Base-by-base conservation (phyloP, 2,797 vertebrate genomes). In the Nothura maculosa region DNA sequence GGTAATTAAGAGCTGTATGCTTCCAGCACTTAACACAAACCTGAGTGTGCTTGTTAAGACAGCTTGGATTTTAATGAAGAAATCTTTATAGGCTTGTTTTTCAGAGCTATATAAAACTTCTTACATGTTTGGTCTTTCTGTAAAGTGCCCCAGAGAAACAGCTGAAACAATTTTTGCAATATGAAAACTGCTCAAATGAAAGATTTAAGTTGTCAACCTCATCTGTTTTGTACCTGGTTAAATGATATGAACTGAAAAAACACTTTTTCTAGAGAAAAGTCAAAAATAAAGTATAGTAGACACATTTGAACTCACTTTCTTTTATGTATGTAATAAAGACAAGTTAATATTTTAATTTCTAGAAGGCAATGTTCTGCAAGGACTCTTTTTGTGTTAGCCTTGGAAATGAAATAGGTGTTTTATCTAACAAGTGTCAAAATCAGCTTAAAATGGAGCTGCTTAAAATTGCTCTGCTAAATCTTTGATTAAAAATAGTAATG, bases 41-140 rank as follows among this genome's bases (percentile, higher is more conserved):
- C 7, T 21, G 32, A 62, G 30, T 16, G 27, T 7, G 7, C 15
- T 63, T 38, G 13, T 66, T 8, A 10, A 25, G 30, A 64, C 22
- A 11, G 30, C 22, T 32, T 28, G 12, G 4, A 32, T 57, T 69
- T 66, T 66, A 62, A 45, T 12, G 15, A 28, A 43, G 6, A 70
- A 27, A 11, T 14, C 14, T 11, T n/a, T 32, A 22, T 4, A 47
- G 27, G 11, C 2, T 24, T 42, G 10, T 42, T 81, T 21, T 36
- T n/a, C 15, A 17, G 4, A 88, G n/a, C 0, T 6, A 22, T 25
- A 0, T 28, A 52, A 8, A 68, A 64, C 13, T 52, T 52, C 4
- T 25, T 43, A 28, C 1, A 17, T 30, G 10, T 25, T 38, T 0
- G 28, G 52, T 43, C 11, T 16, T 77, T 30, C 9, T 58, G 8